Base-by-base conservation (phyloP, 2,797 vertebrate species). In the Melopsittacus undulatus region DNA sequence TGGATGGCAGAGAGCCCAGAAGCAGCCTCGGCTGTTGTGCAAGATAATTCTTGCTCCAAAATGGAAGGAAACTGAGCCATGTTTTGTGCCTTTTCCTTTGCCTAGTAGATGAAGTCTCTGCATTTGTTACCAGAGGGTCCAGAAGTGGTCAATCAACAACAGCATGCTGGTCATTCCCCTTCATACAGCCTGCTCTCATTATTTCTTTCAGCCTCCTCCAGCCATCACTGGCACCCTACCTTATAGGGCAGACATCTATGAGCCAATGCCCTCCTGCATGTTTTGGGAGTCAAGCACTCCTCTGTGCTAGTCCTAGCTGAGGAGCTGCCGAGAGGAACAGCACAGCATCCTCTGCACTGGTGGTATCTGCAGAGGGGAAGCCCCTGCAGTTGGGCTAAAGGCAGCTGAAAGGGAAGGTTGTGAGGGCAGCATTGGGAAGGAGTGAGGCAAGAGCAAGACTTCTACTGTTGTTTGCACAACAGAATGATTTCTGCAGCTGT, bases 281-380 rank as follows among this genome's bases (percentile, higher is more conserved):
- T 72, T 87, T 42, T 57, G 49, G 29, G 40, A 87, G 66, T 48
- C 7, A 36, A 20, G 9, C 14, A 5, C 7, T 63, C 30, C 19
- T 22, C 70, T 68, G 6, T 49, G 48, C 57, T 46, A 43, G 2
- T 57, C 17, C 15, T 32, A 15, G 52, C 48, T 36, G 51, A 56
- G 51, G 8, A 80, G 17, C 10, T 2, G 0, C 29, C 0, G 0
- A n/a, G 56, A 68, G 18, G 38, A 83, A 2, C 12, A 42, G 34
- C 64, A 5, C n/a, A 19, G 17, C 15, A 42, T 70, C 26, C 8
- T 59, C 56, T 70, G 51, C 7, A 0, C 8, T 64, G 43, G 8
- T n/a, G 61, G 26, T 24, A 7, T 20, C 52, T 40, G 26, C 18
- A 15, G 14, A 0, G 0, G 29, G 19, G 18, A 51, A 43, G 7